phyloP scores from a whole-genome alignment of 23 tunicate genomes.

The Trididemnum miniatum region DNA sequence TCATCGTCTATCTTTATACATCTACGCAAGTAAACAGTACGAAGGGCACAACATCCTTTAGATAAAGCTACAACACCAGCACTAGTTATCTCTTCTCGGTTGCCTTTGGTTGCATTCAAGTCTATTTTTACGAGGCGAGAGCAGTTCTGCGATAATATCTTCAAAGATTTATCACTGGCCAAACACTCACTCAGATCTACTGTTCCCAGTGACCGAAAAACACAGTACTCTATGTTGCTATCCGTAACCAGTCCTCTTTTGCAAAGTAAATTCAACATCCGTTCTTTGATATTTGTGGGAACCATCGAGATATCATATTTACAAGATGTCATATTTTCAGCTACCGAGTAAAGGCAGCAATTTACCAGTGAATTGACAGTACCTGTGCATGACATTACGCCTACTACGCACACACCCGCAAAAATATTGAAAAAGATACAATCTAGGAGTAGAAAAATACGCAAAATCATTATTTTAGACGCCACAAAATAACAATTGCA shows the following conservation, averaged over 20 bases:
- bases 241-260: conserved; percentile 70
- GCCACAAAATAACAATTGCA: too few relatives aligned
- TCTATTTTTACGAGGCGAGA: conserved; percentile 54
- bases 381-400: conserved; percentile 37
- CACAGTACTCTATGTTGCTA: conserved; percentile 16
- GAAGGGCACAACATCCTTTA: conserved; percentile 45
- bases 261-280: conserved; percentile 39
- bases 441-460: too few relatives aligned
- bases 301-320: conserved; percentile 6
- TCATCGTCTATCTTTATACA: conserved; percentile 45
- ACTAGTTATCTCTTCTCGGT: conserved; percentile 29
- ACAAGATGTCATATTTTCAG: conserved; percentile 9
- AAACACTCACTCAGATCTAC: conserved; percentile 63
- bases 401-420: too few relatives aligned
- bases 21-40: conserved; percentile 51
- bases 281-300: conserved; percentile 57
- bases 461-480: too few relatives aligned
- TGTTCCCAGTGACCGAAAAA: conserved; percentile 28
- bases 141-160: conserved; percentile 36
- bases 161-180: conserved; percentile 36
- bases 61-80: conserved; percentile 46
- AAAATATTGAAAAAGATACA: too few relatives aligned
- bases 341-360: conserved; percentile 42
- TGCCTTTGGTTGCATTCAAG: conserved; percentile 62
- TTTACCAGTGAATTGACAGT: conserved; percentile 55